These are phyloP conservation scores for Bufo gargarizans DNA, from an alignment of 2,113 vertebrate genomes.

Conservation along the genomic window DNA sequence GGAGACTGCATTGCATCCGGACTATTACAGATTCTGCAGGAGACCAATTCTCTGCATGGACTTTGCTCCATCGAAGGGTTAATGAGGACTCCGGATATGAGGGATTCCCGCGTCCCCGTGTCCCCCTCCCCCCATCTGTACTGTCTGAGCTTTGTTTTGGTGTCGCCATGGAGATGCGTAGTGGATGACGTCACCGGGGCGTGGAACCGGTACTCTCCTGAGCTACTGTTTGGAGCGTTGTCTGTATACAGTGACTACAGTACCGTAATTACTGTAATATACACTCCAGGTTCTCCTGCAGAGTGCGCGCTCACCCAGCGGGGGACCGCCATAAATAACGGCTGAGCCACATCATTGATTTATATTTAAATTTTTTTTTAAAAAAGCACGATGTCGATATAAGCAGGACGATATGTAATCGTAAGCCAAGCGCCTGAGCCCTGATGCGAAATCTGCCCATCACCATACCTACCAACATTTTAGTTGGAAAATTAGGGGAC, in stretches of 20 bases:
- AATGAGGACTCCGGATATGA: slow-evolving; percentile 53
- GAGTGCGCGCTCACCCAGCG: too few species aligned
- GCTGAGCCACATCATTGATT: too few species aligned
- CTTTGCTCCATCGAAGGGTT: not conserved
- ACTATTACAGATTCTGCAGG: not conserved
- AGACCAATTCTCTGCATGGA: not conserved
- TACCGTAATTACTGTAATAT: slow-evolving; percentile 25
- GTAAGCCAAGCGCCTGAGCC: too few species aligned
- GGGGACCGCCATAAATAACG: too few species aligned
- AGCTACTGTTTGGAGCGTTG: slow-evolving; percentile 58
- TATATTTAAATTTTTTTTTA: too few species aligned
- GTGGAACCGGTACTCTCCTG: slow-evolving; percentile 37
- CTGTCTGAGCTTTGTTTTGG: slow-evolving; percentile 55
- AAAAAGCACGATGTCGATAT: too few species aligned
- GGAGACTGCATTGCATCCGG: not conserved
- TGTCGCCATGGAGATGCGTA: slow-evolving; percentile 36
- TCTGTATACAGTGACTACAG: slow-evolving; percentile 50
- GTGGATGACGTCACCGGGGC: slow-evolving; percentile 45
- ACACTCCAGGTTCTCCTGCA: not conserved
- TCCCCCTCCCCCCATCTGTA: not conserved
- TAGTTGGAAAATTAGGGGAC: too few species aligned
- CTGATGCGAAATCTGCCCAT: too few species aligned
- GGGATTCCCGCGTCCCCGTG: slow-evolving; percentile 37
- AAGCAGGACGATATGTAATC: too few species aligned
- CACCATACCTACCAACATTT: too few species aligned